These are phyloP conservation scores for Plutomurus gul DNA, from an alignment of 1,140 invertebrate genomes.

Conservation along the genomic window DNA sequence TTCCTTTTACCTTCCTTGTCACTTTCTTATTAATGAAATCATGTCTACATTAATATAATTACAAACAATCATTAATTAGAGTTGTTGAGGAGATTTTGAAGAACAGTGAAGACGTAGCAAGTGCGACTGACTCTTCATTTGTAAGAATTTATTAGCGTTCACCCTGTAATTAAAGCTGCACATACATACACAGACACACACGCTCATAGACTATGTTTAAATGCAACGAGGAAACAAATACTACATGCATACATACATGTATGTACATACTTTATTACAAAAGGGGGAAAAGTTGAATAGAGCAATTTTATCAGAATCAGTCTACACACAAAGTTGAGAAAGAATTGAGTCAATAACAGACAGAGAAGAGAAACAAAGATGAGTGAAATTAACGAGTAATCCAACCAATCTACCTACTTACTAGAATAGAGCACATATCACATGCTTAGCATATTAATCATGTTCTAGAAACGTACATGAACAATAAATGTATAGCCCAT, in stretches of 20 bases:
- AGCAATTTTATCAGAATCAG: neutral
- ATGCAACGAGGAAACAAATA: neutral
- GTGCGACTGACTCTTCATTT: neutral
- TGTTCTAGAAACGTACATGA: neutral
- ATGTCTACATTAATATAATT: neutral
- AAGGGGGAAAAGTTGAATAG: neutral
- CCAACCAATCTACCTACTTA: too few relatives aligned
- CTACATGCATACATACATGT: neutral
- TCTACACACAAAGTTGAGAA: too few relatives aligned
- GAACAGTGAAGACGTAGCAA: neutral
- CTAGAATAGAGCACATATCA: neutral
- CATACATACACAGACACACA: neutral
- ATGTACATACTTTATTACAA: neutral
- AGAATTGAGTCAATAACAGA: conserved; percentile 9
- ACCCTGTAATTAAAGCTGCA: neutral
- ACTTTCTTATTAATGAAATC: neutral
- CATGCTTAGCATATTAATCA: neutral
- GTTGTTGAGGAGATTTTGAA: neutral
- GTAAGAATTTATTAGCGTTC: neutral
- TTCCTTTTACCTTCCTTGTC: too few relatives aligned
- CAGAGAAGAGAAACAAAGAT: neutral
- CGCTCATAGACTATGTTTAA: neutral
- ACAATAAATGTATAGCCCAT: neutral
- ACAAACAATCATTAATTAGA: neutral
- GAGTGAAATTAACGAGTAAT: neutral